Evolutionary conservation across 1,140 invertebrate genomes (phyloP).

Genomic region (Archegozetes longisetosus): DNA sequence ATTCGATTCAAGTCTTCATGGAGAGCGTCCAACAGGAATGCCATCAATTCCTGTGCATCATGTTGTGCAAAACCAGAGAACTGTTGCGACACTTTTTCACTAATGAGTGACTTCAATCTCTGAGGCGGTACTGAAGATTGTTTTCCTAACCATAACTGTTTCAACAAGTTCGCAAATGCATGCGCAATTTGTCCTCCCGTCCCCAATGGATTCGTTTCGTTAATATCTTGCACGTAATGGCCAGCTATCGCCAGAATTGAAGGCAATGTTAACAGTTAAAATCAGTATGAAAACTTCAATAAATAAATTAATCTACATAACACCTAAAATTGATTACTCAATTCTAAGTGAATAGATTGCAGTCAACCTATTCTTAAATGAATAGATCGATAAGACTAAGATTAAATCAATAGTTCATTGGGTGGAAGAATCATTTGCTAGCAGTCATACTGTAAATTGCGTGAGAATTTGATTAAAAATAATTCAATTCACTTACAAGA

Average conservation of each 20-base stretch:
- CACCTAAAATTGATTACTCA: too few species aligned
- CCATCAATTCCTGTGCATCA: conserved; percentile 41
- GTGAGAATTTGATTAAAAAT: too few species aligned
- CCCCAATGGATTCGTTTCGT: conserved; percentile 30
- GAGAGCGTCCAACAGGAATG: conserved; percentile 37
- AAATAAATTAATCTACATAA: conserved; percentile 8
- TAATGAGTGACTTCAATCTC: conserved; percentile 34
- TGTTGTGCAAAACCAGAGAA: conserved; percentile 40
- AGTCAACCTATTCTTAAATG: too few species aligned
- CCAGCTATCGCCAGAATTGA: conserved; percentile 9
- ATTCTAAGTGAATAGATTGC: too few species aligned
- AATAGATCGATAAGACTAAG: too few species aligned
- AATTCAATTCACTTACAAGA: conserved; percentile 32
- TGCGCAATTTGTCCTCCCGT: conserved; percentile 31
- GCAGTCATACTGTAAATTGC: too few species aligned
- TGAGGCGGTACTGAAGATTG: conserved; percentile 29
- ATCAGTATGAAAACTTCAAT: background rate
- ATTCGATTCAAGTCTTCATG: conserved; percentile 34
- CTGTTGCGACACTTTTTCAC: conserved; percentile 33
- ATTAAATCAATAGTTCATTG: too few species aligned
- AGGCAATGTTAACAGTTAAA: background rate
- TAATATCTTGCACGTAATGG: conserved; percentile 26
- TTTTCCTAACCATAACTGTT: conserved; percentile 30
- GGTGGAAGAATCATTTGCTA: too few species aligned
- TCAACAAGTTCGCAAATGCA: conserved; percentile 31